Conservation (phyloP, 2,113 vertebrate species). For the Eptesicus fuscus region DNA sequence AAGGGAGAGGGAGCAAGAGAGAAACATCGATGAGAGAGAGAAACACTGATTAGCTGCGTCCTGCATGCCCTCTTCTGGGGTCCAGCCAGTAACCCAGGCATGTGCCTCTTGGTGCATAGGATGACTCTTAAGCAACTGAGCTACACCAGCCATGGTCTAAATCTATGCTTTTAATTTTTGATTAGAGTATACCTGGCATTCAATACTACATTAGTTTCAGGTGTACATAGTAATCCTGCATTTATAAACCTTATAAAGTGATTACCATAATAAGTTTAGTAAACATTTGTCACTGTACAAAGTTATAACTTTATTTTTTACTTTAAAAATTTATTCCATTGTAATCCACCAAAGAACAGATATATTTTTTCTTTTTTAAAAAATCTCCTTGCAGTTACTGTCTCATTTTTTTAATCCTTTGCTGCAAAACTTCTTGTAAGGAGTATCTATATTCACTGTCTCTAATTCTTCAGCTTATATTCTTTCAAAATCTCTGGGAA, state of each 20-base stretch:
- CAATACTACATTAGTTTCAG: neutral
- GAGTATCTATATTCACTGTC: neutral
- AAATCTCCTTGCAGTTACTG: neutral
- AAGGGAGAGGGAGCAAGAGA: too few relatives aligned
- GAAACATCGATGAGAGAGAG: too few relatives aligned
- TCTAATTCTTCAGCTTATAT: neutral
- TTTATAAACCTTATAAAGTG: neutral
- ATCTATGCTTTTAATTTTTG: neutral
- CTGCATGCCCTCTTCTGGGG: too few relatives aligned
- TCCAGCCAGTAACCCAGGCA: too few relatives aligned
- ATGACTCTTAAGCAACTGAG: too few relatives aligned
- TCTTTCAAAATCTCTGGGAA: neutral
- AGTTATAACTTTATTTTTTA: neutral
- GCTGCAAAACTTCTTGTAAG: neutral
- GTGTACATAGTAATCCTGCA: too few relatives aligned
- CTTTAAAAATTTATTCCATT: neutral
- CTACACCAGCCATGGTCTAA: neutral
- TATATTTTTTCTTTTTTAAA: neutral
- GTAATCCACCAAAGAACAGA: neutral
- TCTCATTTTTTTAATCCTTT: neutral
- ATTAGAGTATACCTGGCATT: neutral
- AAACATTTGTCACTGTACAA: neutral
- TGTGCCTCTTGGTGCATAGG: too few relatives aligned
- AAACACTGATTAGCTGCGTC: too few relatives aligned
- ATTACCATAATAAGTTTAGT: neutral